Conservation (phyloP, 2,113 vertebrate species). For the Scolopax mira region DNA sequence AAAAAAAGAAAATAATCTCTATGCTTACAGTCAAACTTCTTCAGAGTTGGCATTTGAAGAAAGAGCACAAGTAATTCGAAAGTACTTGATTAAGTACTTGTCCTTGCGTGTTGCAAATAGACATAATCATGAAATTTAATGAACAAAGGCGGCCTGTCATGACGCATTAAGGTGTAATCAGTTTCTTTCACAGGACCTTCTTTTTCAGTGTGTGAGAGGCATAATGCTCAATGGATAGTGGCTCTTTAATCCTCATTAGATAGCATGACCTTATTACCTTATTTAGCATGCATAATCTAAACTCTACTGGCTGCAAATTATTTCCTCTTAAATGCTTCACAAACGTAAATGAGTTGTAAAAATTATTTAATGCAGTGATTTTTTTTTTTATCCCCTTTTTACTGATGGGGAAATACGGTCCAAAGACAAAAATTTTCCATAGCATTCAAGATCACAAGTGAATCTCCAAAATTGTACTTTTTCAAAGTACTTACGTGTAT, state of each 20-base stretch:
- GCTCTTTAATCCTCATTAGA: neutral
- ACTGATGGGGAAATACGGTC: neutral
- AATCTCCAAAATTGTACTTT: neutral
- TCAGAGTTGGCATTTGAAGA: neutral
- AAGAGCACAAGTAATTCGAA: neutral
- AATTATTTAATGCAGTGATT: neutral
- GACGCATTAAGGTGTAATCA: neutral
- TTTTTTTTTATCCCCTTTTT: neutral
- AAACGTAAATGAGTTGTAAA: neutral
- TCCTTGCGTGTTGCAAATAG: neutral
- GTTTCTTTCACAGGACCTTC: neutral
- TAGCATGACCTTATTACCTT: neutral
- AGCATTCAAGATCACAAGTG: neutral
- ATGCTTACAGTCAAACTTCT: neutral
- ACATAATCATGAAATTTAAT: neutral
- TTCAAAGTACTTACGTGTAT: fast-evolving
- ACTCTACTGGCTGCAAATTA: neutral
- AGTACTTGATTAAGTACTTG: neutral
- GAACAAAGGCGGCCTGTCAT: neutral
- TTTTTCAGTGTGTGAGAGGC: neutral
- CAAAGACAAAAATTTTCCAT: neutral
- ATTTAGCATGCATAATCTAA: neutral
- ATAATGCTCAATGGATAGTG: neutral
- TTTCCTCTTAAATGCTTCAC: neutral
- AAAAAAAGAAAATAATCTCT: neutral